A percentile compares a stretch with the other conserved stretches of the same genome.
Conservation (phyloP, 2,888 invertebrate genomes). For the Pachydiplax longipennis region DNA sequence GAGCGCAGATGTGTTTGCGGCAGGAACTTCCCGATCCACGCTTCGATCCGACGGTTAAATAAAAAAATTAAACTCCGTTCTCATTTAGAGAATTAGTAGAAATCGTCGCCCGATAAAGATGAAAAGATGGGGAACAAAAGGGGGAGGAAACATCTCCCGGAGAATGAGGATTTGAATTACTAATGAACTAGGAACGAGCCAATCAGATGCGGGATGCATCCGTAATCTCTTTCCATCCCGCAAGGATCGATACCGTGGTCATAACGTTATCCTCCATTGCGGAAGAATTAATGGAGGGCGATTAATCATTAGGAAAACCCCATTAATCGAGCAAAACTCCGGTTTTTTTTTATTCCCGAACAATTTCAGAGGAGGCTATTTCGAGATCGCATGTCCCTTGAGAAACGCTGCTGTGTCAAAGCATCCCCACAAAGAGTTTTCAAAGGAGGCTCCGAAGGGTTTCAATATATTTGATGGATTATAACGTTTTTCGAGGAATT, state of each 20-base stretch:
- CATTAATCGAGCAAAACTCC: background rate
- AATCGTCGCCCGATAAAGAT: background rate
- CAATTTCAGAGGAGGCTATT: background rate
- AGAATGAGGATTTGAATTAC: background rate
- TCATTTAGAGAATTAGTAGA: background rate
- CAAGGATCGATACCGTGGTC: background rate
- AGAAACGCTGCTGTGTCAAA: background rate
- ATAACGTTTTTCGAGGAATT: constrained; percentile 34
- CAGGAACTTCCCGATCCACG: too few species aligned
- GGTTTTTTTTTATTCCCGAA: background rate
- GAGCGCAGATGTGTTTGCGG: too few species aligned
- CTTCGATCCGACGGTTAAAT: too few species aligned
- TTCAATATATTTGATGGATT: background rate
- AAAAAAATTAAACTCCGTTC: background rate
- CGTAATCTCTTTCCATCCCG: background rate
- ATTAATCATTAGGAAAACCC: background rate
- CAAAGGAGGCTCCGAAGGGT: background rate
- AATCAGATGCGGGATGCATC: background rate
- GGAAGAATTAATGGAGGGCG: background rate
- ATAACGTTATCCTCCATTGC: background rate
- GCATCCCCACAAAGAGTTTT: background rate
- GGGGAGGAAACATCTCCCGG: background rate
- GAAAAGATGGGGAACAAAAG: background rate
- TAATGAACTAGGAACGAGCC: background rate
- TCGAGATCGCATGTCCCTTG: background rate